Percentiles rank a stretch among this genome's conserved stretches.
Conservation (phyloP, 2,888 invertebrate species). For the Halocaridina rubra region DNA sequence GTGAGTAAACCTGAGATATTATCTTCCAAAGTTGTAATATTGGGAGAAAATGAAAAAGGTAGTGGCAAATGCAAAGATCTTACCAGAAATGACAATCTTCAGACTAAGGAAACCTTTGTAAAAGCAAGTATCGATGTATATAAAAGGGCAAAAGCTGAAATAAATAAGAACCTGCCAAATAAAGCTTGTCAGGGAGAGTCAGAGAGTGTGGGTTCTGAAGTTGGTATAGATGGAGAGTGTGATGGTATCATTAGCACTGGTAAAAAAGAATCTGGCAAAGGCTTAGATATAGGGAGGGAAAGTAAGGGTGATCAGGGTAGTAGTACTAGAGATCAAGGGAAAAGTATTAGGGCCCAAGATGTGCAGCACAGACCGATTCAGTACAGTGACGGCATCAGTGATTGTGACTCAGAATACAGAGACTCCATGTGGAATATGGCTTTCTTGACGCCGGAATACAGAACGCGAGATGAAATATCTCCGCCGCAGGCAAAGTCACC, state of each 20-base stretch:
- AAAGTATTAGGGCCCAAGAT: not conserved
- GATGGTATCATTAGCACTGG: not conserved
- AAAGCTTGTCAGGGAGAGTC: not conserved
- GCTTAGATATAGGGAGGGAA: not conserved
- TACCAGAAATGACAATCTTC: too few relatives aligned
- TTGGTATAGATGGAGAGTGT: not conserved
- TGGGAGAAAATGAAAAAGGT: too few relatives aligned
- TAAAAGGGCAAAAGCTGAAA: not conserved
- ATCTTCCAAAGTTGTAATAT: too few relatives aligned
- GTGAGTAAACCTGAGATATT: too few relatives aligned
- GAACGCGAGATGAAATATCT: constrained; percentile 30
- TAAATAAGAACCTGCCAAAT: too few relatives aligned
- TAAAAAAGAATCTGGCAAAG: not conserved
- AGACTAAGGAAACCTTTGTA: too few relatives aligned
- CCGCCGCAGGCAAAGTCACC: constrained; percentile 36
- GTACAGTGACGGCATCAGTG: constrained; percentile 44
- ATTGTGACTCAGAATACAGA: constrained; percentile 34
- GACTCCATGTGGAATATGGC: constrained; percentile 57
- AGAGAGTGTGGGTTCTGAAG: not conserved
- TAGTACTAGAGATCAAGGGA: not conserved
- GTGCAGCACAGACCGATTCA: constrained; percentile 3
- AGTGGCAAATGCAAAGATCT: too few relatives aligned
- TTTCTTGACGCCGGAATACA: constrained; percentile 36
- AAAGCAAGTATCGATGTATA: too few relatives aligned
- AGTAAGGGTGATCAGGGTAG: not conserved